phyloP scores from a whole-genome alignment of 2,113 vertebrate species.

The Phocoena phocoena region DNA sequence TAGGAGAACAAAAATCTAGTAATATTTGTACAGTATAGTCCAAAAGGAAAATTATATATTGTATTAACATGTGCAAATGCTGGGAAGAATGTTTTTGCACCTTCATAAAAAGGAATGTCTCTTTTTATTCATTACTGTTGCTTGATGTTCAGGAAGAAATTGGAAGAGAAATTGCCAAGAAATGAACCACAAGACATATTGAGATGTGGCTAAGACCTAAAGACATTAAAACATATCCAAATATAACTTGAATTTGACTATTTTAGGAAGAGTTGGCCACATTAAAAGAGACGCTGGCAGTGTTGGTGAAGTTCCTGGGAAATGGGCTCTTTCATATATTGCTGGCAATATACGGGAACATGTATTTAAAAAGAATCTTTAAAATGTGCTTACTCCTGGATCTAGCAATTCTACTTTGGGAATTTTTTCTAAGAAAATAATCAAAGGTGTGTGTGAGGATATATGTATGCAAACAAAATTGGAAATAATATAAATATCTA shows the following conservation, averaged over 20 bases:
- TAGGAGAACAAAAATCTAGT: background rate
- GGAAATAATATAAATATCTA: background rate
- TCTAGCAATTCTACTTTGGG: background rate
- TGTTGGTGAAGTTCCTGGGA: background rate
- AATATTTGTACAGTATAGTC: background rate
- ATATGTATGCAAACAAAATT: background rate
- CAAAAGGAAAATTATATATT: constrained; percentile 14
- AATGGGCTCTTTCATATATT: background rate
- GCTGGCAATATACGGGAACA: background rate
- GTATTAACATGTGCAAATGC: background rate
- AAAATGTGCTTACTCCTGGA: background rate
- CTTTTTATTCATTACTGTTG: background rate
- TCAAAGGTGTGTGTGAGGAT: background rate
- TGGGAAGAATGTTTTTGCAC: background rate
- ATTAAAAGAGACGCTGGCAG: background rate
- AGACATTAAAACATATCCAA: constrained; percentile 15
- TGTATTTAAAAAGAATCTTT: background rate
- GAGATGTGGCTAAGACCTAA: constrained; percentile 20
- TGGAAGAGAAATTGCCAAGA: constrained; percentile 26
- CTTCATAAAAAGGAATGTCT: background rate
- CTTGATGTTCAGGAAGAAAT: constrained; percentile 18
- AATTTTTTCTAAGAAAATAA: background rate
- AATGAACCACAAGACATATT: constrained; percentile 5
- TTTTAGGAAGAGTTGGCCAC: constrained; percentile 27
- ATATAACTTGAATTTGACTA: constrained; percentile 7